phyloP scores from a whole-genome alignment of 2,113 vertebrate genomes.

The Sakesphorus luctuosus region DNA sequence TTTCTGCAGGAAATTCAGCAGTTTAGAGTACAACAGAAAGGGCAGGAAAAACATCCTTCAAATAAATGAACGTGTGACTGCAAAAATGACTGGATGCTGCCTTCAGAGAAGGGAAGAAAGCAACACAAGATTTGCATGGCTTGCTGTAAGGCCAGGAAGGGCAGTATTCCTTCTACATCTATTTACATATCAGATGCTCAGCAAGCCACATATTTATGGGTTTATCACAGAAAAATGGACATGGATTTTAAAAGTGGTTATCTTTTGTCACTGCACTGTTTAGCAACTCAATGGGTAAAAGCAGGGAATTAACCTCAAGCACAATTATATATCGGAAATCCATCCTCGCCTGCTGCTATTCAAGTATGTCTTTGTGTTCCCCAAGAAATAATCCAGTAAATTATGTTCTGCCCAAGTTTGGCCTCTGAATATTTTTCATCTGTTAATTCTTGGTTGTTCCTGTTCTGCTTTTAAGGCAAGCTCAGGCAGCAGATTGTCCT shows the following conservation, averaged over 20 bases:
- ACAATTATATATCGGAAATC: not conserved
- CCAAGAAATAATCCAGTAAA: not conserved
- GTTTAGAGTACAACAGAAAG: not conserved
- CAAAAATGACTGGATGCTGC: not conserved
- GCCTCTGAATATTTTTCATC: not conserved
- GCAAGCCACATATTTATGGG: not conserved
- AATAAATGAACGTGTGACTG: not conserved
- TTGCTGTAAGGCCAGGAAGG: not conserved
- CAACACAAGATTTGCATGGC: not conserved
- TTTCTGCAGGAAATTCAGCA: not conserved
- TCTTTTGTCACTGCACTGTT: not conserved
- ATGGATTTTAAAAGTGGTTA: not conserved
- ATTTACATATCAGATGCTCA: not conserved
- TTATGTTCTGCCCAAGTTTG: not conserved
- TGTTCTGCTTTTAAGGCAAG: not conserved
- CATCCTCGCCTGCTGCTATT: not conserved
- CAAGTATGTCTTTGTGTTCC: not conserved
- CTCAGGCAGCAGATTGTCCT: not conserved
- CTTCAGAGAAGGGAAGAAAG: not conserved
- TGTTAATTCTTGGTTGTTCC: not conserved
- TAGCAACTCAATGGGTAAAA: not conserved
- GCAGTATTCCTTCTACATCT: not conserved
- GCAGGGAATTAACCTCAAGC: not conserved
- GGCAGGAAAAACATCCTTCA: not conserved
- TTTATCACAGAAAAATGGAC: not conserved